Evolutionary conservation across 2,797 vertebrate species (phyloP).

Genomic region (Squalus acanthias): DNA sequence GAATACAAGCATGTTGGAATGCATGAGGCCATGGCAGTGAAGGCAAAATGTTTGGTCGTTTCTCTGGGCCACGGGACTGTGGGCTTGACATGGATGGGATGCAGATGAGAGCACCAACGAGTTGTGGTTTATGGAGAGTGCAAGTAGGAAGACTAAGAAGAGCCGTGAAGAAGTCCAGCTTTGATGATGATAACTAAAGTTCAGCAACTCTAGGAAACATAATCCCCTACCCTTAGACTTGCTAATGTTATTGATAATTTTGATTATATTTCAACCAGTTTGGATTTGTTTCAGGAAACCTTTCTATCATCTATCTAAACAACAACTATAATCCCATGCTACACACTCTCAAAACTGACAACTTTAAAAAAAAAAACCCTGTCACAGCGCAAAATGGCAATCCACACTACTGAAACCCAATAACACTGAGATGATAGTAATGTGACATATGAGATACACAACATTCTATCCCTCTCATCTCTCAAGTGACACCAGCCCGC

Average conservation of each 20-base stretch:
- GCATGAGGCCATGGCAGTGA: not conserved
- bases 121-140: not conserved
- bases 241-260: not conserved
- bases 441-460: not conserved
- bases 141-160: not conserved
- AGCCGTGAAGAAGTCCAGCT: not conserved
- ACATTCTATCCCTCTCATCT: not conserved
- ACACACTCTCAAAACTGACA: not conserved
- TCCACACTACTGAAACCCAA: not conserved
- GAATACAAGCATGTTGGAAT: not conserved
- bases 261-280: not conserved
- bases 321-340: not conserved
- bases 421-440: not conserved
- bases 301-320: not conserved
- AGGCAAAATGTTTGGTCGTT: not conserved
- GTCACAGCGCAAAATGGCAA: not conserved
- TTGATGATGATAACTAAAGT: not conserved
- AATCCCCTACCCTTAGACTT: not conserved
- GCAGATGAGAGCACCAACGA: not conserved
- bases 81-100: not conserved
- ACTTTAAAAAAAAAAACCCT: not conserved
- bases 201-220: not conserved
- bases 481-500: not conserved
- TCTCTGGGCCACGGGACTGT: not conserved
- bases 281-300: not conserved